phyloP scores from a whole-genome alignment of 2,113 vertebrate genomes.

The Aythya baeri region DNA sequence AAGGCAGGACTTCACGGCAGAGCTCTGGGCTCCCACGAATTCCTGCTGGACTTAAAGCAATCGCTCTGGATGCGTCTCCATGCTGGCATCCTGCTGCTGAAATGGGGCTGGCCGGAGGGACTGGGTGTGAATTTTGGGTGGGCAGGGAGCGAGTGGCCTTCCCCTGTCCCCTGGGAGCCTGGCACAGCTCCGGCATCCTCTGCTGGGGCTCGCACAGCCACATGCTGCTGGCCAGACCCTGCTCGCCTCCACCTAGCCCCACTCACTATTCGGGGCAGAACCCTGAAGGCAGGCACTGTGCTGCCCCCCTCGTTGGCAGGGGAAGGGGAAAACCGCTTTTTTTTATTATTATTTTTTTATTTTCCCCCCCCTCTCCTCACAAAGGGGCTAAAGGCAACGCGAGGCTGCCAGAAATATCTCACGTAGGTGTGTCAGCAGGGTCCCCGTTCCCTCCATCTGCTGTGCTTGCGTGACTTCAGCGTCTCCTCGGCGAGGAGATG shows the following conservation, averaged over 20 bases:
- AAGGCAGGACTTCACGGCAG: fast-evolving
- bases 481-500: not conserved
- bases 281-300: fast-evolving
- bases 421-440: not conserved
- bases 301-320: not conserved
- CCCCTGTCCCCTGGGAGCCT: not conserved
- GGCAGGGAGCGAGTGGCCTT: not conserved
- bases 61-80: not conserved
- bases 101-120: not conserved
- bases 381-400: not conserved
- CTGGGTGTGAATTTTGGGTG: not conserved
- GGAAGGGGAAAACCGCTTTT: not conserved
- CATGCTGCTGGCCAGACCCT: not conserved
- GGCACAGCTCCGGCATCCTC: not conserved
- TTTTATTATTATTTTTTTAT: too few relatives aligned
- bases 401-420: not conserved
- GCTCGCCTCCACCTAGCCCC: too few relatives aligned
- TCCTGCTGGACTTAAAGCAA: fast-evolving
- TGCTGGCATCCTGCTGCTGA: not conserved
- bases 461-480: not conserved
- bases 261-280: not conserved
- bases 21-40: not conserved
- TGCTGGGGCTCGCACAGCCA: not conserved
- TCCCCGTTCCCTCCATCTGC: not conserved
- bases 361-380: too few relatives aligned